phyloP scores from a whole-genome alignment of 1,140 invertebrate genomes.

The Atta cephalotes region DNA sequence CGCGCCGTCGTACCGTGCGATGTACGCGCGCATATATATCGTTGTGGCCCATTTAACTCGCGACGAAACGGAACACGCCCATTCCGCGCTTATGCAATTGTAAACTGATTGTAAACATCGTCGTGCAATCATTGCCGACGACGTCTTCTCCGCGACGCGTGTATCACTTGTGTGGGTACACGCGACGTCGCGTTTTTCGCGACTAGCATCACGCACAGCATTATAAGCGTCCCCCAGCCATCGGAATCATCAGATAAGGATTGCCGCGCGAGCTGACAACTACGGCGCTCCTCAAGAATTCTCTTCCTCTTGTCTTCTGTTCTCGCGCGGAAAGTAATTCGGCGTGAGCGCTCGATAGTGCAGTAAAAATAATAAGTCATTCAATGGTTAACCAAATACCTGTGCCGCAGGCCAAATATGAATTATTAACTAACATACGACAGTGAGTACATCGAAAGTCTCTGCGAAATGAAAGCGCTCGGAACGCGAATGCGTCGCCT shows the following conservation, averaged over 20 bases:
- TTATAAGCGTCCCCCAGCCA: too few species aligned
- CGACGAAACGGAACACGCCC: slow-evolving; percentile 47
- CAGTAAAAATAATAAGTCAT: slow-evolving; percentile 39
- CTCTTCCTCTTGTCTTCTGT: background rate
- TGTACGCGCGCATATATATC: background rate
- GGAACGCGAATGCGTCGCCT: background rate
- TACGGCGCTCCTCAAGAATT: background rate
- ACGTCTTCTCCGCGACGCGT: background rate
- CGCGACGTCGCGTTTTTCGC: background rate
- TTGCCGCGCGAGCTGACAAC: background rate
- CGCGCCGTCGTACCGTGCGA: background rate
- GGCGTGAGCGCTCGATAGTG: background rate
- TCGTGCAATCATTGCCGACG: background rate
- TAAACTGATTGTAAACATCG: slow-evolving; percentile 34
- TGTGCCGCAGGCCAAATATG: slow-evolving; percentile 78
- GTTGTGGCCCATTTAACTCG: slow-evolving; percentile 5
- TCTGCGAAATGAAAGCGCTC: background rate
- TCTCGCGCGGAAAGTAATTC: background rate
- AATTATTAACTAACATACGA: slow-evolving; percentile 76
- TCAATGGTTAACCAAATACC: slow-evolving; percentile 81
- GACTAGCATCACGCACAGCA: background rate
- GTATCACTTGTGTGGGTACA: background rate
- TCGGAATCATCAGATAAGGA: background rate
- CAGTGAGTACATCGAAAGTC: slow-evolving; percentile 71
- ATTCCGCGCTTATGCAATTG: slow-evolving; percentile 11